Base-by-base conservation (phyloP, 2,888 invertebrate genomes). In the Lamellibrachia columna region DNA sequence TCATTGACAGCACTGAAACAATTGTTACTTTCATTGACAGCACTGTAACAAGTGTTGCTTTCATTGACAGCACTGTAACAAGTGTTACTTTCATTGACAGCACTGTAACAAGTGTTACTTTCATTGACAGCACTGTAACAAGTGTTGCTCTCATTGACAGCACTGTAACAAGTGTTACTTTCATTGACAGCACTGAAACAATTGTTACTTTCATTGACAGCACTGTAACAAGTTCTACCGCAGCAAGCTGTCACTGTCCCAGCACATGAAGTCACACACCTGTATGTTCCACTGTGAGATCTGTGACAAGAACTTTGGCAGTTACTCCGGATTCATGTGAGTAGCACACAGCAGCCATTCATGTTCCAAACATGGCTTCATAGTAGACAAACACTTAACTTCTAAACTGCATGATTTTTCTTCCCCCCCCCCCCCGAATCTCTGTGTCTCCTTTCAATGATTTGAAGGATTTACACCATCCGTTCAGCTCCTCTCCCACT, bases 301-400 rank as follows among this genome's bases (percentile, higher is more conserved):
- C 53, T 94, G 94, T 91, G 91, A 93, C 91, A 93, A 93, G 75
- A 93, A 91, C 90, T 94, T 94, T 60, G 94, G 94, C 93, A 94
- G 94, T 92, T 94, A 94, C 92, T 94, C 94, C 28, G 94, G 94
- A 9, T 94, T 94, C 92, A 94, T 94, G 94, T 94, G 58, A 92
- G 94, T 93, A 90, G 52, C 8, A 52, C 53, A 15, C 75, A 22
- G 75, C 22, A 22, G 15, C n/a, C 75, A 75, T 15, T 91, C 2
- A 15, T 15, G 55, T 15, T 91, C 11, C 40, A 40, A 40, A 40
- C 40, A 40, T 40, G 40, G 40, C 40, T 40, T 40, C 40, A 40
- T 40, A 40, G 40, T 40, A 40, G 40, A 40, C 40, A 40, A 40
- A 40, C 40, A 40, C 40, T 40, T 40, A 40, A 40, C 40, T 40